These are phyloP conservation scores for Octopus sinensis DNA, from an alignment of 1,140 invertebrate species.

Conservation along the genomic window DNA sequence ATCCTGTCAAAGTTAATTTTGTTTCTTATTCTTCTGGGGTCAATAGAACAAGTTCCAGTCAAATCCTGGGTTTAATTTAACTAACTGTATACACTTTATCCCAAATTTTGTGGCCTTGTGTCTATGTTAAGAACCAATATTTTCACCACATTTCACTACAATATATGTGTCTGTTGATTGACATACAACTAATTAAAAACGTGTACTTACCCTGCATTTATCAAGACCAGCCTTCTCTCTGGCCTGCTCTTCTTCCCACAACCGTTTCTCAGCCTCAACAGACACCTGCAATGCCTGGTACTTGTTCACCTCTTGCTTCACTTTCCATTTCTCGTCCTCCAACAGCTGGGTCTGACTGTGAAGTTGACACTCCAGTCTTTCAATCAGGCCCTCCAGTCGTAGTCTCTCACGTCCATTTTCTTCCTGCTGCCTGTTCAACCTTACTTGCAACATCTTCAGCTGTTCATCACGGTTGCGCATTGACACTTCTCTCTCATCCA, in stretches of 20 bases:
- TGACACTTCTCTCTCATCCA: slow-evolving; percentile 51
- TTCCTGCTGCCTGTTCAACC: slow-evolving; percentile 51
- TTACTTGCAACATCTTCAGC: slow-evolving; percentile 49
- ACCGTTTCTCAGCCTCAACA: slow-evolving; percentile 45
- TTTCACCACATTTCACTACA: too few species aligned
- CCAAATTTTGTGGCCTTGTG: too few species aligned
- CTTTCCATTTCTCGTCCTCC: slow-evolving; percentile 55
- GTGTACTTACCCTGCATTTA: slow-evolving; percentile 42
- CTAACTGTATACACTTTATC: too few species aligned
- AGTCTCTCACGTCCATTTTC: slow-evolving; percentile 51
- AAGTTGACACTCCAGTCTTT: slow-evolving; percentile 51
- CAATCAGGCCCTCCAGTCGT: slow-evolving; percentile 49
- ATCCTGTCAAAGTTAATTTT: too few species aligned
- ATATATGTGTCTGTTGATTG: too few species aligned
- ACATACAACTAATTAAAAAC: too few species aligned
- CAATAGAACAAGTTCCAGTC: too few species aligned
- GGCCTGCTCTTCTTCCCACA: slow-evolving; percentile 47
- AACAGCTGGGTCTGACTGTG: slow-evolving; percentile 47
- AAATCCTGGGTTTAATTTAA: too few species aligned
- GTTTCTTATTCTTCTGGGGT: too few species aligned
- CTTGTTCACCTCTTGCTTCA: slow-evolving; percentile 51
- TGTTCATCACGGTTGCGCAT: slow-evolving; percentile 51
- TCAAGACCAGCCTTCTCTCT: slow-evolving; percentile 47
- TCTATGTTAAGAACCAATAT: too few species aligned
- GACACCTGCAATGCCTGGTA: slow-evolving; percentile 40